A percentile compares a stretch with the other conserved stretches of the same genome.
Evolutionary conservation across 2,113 vertebrate species (phyloP).

Genomic region (Candoia aspera): DNA sequence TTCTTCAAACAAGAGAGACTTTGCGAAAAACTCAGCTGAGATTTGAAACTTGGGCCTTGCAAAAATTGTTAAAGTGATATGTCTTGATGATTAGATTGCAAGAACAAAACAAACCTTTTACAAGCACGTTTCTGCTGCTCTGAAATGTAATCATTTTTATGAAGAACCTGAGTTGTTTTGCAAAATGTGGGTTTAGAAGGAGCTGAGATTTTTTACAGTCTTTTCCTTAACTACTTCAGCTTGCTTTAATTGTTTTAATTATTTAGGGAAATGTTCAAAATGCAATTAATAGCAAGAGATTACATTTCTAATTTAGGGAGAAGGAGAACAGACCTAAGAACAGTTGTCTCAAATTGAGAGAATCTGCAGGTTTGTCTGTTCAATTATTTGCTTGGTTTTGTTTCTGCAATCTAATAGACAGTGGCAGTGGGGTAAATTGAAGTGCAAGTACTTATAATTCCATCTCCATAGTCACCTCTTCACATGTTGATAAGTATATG

Average conservation of each 20-base stretch:
- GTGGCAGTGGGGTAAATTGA: neutral
- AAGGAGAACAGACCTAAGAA: neutral
- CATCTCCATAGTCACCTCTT: neutral
- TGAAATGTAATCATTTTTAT: neutral
- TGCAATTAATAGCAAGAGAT: neutral
- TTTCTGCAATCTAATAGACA: slow-evolving; percentile 6
- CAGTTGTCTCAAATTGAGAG: neutral
- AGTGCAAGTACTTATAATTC: neutral
- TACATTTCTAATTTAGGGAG: neutral
- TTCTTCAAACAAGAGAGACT: neutral
- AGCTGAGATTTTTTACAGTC: neutral
- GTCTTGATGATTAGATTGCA: neutral
- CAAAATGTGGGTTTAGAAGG: neutral
- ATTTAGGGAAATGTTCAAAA: neutral
- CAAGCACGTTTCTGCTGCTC: neutral
- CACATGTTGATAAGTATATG: neutral
- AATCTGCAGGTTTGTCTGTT: neutral
- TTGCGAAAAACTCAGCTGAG: neutral
- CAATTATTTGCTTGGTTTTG: neutral
- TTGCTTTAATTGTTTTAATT: neutral
- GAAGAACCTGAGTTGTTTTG: neutral
- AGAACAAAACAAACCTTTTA: neutral
- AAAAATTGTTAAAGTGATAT: neutral
- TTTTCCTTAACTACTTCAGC: neutral
- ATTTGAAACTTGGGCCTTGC: neutral